Conservation (phyloP, 2,888 invertebrate species). For the Silvanus unidentatus region DNA sequence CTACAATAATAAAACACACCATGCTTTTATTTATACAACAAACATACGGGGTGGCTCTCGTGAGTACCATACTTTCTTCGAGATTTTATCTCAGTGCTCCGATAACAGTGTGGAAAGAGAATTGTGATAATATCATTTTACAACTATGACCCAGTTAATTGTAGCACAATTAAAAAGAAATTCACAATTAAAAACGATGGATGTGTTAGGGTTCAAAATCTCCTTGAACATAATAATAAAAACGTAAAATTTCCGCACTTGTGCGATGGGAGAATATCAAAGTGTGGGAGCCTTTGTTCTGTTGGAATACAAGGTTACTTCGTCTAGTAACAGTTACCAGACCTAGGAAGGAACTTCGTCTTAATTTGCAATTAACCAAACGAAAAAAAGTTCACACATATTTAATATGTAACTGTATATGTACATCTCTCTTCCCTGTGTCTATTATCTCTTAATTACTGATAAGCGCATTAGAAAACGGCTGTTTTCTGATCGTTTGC, state of each 20-base stretch:
- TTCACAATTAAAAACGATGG: too few species aligned
- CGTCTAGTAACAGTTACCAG: slow-evolving; percentile 29
- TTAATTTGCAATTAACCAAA: slow-evolving; percentile 35
- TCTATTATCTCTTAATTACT: background rate
- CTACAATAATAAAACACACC: background rate
- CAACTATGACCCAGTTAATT: slow-evolving; percentile 15
- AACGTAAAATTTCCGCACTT: slow-evolving; percentile 40
- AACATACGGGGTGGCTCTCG: too few species aligned
- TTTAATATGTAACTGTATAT: slow-evolving; percentile 37
- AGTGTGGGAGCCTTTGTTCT: slow-evolving; percentile 38
- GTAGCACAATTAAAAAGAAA: slow-evolving; percentile 19
- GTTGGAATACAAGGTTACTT: slow-evolving; percentile 34
- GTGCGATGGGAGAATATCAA: slow-evolving; percentile 34
- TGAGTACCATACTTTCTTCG: too few species aligned
- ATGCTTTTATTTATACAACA: background rate
- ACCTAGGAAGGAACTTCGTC: slow-evolving; percentile 37
- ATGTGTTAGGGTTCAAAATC: slow-evolving; percentile 39
- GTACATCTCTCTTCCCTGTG: background rate
- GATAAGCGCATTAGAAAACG: background rate
- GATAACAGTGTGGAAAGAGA: too few species aligned
- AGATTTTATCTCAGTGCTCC: too few species aligned
- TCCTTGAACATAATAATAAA: slow-evolving; percentile 37
- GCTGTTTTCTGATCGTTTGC: too few species aligned
- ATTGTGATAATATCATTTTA: too few species aligned
- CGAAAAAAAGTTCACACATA: slow-evolving; percentile 35